Percentiles rank a stretch among this genome's conserved stretches.
Conservation (phyloP, 53 echinoderm and acorn worm species). For the Apostichopus leukothele region DNA sequence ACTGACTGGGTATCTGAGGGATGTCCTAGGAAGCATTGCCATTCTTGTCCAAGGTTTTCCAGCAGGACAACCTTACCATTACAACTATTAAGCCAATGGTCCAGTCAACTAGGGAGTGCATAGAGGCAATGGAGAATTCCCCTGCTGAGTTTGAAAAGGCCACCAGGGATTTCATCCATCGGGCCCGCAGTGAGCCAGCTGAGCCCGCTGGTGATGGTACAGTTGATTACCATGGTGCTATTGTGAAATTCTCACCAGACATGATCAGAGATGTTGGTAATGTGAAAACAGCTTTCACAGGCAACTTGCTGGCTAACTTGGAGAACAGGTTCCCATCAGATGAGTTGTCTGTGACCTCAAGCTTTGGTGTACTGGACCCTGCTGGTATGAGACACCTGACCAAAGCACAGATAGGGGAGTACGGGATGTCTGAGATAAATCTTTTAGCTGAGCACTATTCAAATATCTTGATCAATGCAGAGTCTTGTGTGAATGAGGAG, state of each 20-base stretch:
- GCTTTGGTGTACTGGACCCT: constrained; percentile 5
- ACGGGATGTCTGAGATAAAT: neutral
- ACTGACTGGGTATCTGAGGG: constrained; percentile 19
- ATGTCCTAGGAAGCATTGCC: constrained; percentile 23
- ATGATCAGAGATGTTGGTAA: neutral
- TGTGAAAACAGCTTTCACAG: neutral
- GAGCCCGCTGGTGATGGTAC: neutral
- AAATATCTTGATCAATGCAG: neutral
- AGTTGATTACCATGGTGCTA: neutral
- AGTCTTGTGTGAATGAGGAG: constrained; percentile 25
- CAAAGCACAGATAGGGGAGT: neutral
- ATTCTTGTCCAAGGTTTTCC: constrained; percentile 16
- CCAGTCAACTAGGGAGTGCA: neutral
- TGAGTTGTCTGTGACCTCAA: constrained; percentile 3
- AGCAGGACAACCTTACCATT: neutral
- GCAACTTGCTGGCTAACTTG: constrained; percentile 1
- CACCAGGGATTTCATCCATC: neutral
- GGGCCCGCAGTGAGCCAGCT: neutral
- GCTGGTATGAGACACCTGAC: neutral
- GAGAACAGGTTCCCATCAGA: constrained; percentile 26
- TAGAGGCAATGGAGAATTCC: neutral
- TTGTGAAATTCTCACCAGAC: neutral
- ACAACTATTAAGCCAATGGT: constrained; percentile 6
- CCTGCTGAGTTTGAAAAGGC: constrained; percentile 1
- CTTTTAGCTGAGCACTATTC: constrained; percentile 1